Conservation (phyloP, 2,797 vertebrate genomes). For the Tapirus indicus region DNA sequence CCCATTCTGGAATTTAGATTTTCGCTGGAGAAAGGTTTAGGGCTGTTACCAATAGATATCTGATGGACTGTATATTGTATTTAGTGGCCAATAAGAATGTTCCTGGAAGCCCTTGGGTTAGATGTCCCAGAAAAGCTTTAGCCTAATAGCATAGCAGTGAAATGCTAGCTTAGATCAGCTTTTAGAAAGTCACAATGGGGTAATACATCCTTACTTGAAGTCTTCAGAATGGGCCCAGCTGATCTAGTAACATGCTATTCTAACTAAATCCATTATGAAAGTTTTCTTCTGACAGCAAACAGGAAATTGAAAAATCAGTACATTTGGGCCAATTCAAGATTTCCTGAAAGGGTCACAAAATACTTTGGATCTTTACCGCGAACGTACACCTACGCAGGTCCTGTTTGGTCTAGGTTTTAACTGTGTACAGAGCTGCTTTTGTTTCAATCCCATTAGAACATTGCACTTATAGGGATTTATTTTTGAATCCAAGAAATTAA, state of each 20-base stretch:
- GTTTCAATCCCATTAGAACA: constrained; percentile 30
- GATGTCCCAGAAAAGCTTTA: not conserved
- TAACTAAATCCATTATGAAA: not conserved
- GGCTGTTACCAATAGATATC: not conserved
- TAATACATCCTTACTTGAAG: constrained; percentile 19
- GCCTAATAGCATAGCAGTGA: not conserved
- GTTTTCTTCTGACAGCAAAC: constrained; percentile 36
- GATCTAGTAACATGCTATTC: not conserved
- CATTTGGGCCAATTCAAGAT: constrained; percentile 16
- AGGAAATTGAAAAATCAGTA: constrained; percentile 39
- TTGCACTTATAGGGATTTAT: constrained; percentile 55
- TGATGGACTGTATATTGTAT: not conserved
- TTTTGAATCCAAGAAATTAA: constrained; percentile 73
- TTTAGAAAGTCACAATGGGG: constrained; percentile 17
- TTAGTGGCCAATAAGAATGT: not conserved
- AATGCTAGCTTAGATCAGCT: constrained; percentile 8
- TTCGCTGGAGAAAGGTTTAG: not conserved
- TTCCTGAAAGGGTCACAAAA: constrained; percentile 47
- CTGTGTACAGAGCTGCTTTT: constrained; percentile 55
- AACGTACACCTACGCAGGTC: not conserved
- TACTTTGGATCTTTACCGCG: not conserved
- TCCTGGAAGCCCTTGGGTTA: constrained; percentile 3
- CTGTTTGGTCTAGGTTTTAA: constrained; percentile 21
- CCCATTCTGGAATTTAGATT: constrained; percentile 2
- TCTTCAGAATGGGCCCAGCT: constrained; percentile 1